Evolutionary conservation across 1,140 invertebrate species (phyloP).

Genomic region (Zaprionus kolodkinae): DNA sequence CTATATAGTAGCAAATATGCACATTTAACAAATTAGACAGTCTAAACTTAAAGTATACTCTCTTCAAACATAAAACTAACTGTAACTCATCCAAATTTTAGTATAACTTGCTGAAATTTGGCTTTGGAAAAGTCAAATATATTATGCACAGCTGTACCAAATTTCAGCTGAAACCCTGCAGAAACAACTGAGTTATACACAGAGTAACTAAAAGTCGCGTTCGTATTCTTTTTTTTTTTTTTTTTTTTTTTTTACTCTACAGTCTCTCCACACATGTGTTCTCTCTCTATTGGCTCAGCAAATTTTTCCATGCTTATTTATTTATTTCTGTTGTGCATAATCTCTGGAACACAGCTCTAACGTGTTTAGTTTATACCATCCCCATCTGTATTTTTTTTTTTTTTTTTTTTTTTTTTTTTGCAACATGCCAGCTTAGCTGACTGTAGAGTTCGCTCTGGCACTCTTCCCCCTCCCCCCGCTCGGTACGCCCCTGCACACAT

Average conservation of each 20-base stretch:
- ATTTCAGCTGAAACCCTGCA: not conserved
- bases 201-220: not conserved
- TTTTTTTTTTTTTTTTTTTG: not conserved
- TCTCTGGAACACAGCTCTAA: constrained; percentile 17
- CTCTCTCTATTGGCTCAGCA: constrained; percentile 16
- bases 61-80: no score
- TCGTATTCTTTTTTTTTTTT: not conserved
- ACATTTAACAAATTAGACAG: not conserved
- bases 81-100: no score
- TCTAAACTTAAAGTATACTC: no score
- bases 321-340: constrained; percentile 32
- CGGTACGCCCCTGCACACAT: constrained; percentile 4
- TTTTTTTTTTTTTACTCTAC: not conserved
- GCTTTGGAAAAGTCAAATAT: not conserved
- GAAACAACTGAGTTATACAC: not conserved
- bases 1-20: no score
- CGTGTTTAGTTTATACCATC: constrained; percentile 21
- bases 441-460: not conserved
- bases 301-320: constrained; percentile 36
- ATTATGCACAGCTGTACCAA: not conserved
- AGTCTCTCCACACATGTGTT: not conserved
- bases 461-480: not conserved
- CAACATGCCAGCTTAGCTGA: constrained; percentile 19
- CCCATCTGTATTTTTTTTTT: not conserved
- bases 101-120: not conserved